Percentiles rank a stretch among this genome's conserved stretches.
These are phyloP conservation scores for Tapirus terrestris DNA, from an alignment of 2,113 vertebrate genomes.

Conservation along the genomic window DNA sequence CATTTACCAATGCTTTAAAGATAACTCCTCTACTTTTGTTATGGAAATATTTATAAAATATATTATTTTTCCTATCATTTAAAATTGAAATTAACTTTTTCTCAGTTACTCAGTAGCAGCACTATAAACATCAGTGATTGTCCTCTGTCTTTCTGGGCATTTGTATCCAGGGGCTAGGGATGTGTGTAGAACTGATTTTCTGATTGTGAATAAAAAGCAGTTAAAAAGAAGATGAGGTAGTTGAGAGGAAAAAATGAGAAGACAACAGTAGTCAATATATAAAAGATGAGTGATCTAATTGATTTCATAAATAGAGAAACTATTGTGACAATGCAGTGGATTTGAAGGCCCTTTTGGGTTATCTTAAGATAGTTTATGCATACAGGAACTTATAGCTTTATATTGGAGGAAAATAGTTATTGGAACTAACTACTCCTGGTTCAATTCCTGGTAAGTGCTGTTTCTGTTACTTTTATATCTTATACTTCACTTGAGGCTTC, in stretches of 20 bases:
- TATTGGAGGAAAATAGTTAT: not conserved
- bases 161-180: not conserved
- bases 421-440: not conserved
- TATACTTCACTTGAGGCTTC: not conserved
- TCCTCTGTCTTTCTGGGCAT: not conserved
- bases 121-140: not conserved
- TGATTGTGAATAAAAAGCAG: not conserved
- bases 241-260: not conserved
- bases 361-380: not conserved
- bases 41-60: not conserved
- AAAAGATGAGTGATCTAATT: not conserved
- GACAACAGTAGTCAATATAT: not conserved
- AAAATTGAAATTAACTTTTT: slow-evolving; percentile 18
- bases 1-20: not conserved
- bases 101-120: not conserved
- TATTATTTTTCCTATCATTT: not conserved
- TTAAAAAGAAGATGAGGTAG: not conserved
- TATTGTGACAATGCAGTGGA: not conserved
- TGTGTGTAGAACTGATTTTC: not conserved
- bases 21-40: not conserved
- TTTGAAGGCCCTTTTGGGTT: not conserved
- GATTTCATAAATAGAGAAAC: not conserved
- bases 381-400: not conserved
- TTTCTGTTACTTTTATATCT: slow-evolving; percentile 14
- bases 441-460: not conserved